These are phyloP conservation scores for Athene noctua DNA, from an alignment of 2,113 vertebrate species.

Conservation along the genomic window DNA sequence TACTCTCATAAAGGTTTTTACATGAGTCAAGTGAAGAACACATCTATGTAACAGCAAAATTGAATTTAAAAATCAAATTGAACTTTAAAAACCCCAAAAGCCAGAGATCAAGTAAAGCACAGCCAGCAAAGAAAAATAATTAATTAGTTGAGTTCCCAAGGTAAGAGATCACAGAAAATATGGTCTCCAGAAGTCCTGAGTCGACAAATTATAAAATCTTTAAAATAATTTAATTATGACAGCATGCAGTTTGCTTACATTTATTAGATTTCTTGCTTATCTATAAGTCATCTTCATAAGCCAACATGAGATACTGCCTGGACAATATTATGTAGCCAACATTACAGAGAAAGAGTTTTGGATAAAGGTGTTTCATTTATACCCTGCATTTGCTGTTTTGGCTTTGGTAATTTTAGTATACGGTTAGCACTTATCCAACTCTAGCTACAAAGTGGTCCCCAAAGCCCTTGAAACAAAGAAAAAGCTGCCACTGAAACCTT, in stretches of 20 bases:
- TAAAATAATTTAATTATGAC: neutral
- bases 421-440: accelerated
- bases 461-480: neutral
- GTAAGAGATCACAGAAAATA: neutral
- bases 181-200: neutral
- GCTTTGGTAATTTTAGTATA: neutral
- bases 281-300: neutral
- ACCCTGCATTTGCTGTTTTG: neutral
- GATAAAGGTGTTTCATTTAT: neutral
- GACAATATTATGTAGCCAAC: neutral
- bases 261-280: neutral
- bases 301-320: neutral
- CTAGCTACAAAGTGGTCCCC: neutral
- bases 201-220: neutral
- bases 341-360: neutral
- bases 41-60: neutral
- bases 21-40: neutral
- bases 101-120: neutral
- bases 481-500: neutral
- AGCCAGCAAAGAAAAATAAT: neutral
- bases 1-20: neutral
- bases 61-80: neutral
- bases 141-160: neutral
- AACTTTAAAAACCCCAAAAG: neutral
- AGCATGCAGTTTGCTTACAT: neutral